These are phyloP conservation scores for Erythrolamprus reginae DNA, from an alignment of 2,113 vertebrate genomes.

Conservation along the genomic window DNA sequence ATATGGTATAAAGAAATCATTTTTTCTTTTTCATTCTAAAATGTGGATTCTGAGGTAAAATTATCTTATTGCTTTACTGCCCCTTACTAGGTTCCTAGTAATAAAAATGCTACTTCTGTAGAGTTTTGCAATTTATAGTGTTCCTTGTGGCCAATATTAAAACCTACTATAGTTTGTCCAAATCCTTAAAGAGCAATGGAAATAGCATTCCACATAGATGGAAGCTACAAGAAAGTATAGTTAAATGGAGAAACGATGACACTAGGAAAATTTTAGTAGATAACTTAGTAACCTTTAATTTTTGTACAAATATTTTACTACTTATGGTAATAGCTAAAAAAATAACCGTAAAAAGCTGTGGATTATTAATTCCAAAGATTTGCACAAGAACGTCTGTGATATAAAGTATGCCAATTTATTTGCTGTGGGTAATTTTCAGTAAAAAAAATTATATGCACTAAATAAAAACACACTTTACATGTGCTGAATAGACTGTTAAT, in stretches of 20 bases:
- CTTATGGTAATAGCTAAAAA: neutral
- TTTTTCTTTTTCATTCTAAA: conserved; percentile 22
- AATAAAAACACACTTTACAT: neutral
- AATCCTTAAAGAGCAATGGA: neutral
- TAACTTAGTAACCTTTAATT: neutral
- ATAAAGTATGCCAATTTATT: neutral
- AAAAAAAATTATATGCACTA: neutral
- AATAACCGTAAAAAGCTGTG: neutral
- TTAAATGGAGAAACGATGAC: neutral
- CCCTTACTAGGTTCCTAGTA: neutral
- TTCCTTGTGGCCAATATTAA: neutral
- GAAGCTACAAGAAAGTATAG: accelerated
- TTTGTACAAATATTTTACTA: neutral
- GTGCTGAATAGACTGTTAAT: neutral
- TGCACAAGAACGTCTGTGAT: neutral
- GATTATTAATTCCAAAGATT: neutral
- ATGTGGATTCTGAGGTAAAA: conserved; percentile 11
- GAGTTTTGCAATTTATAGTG: conserved; percentile 3
- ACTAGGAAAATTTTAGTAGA: neutral
- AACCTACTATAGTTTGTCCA: neutral
- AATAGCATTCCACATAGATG: neutral
- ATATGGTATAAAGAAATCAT: neutral
- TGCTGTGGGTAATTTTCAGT: neutral
- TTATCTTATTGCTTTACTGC: neutral
- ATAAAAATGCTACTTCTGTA: neutral